Evolutionary conservation across 1,140 invertebrate genomes (phyloP).

Genomic region (Lepidurus apus): DNA sequence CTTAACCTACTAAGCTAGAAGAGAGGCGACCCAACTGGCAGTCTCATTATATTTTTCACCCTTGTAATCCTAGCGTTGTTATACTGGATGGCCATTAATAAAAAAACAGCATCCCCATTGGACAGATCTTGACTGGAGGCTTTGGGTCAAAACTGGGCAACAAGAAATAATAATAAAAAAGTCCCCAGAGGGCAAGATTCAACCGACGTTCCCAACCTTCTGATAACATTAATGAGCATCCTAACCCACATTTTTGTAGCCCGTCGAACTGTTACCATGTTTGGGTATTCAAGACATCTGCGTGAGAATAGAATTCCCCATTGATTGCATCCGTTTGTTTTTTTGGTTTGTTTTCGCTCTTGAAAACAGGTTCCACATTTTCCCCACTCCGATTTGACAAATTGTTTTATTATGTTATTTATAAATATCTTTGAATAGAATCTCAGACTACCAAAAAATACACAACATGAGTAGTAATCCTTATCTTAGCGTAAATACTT

Average conservation of each 20-base stretch:
- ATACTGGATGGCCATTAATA: background rate
- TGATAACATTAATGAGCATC: background rate
- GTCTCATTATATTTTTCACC: background rate
- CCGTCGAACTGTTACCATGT: background rate
- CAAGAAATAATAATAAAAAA: background rate
- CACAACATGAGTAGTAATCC: too few species aligned
- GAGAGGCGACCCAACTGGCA: background rate
- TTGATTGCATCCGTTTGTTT: too few species aligned
- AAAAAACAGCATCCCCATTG: background rate
- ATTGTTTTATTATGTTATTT: too few species aligned
- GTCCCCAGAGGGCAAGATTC: background rate
- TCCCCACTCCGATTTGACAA: too few species aligned
- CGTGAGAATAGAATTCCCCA: too few species aligned
- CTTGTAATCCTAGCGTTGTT: conserved; percentile 1
- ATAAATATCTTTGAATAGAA: too few species aligned
- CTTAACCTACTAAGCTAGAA: background rate
- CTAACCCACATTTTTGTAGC: conserved; percentile 5
- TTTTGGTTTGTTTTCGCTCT: too few species aligned
- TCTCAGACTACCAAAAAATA: too few species aligned
- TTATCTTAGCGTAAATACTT: too few species aligned
- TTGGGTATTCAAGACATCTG: too few species aligned
- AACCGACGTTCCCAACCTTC: background rate
- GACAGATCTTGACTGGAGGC: conserved; percentile 4
- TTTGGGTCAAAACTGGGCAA: background rate
- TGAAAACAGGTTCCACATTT: too few species aligned